phyloP scores from a whole-genome alignment of 2,113 vertebrate species.

The Cryptomyrus ogoouensis region DNA sequence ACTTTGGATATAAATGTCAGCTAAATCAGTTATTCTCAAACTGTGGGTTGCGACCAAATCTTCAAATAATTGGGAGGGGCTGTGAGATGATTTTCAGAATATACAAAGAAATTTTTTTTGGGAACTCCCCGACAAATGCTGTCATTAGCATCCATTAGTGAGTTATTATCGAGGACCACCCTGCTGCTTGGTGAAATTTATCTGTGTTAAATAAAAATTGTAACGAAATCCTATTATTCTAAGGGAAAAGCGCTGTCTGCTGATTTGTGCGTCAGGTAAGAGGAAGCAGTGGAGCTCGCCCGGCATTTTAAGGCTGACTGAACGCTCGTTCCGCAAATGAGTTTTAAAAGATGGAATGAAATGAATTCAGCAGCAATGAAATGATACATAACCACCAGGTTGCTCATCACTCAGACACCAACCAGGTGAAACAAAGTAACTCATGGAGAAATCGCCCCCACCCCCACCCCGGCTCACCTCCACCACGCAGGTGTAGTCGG shows the following conservation, averaged over 20 bases:
- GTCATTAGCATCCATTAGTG: background rate
- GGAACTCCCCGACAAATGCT: background rate
- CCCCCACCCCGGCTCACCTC: conserved; percentile 64
- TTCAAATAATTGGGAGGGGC: background rate
- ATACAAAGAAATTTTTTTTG: background rate
- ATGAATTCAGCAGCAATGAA: background rate
- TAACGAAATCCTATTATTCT: background rate
- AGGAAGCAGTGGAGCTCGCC: background rate
- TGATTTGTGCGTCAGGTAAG: background rate
- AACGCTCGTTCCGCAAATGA: background rate
- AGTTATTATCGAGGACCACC: background rate
- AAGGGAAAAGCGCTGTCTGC: background rate
- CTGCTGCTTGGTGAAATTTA: background rate
- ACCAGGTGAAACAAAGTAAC: background rate
- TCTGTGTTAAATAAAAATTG: background rate
- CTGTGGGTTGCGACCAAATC: background rate
- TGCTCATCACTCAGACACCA: background rate
- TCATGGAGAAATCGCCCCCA: background rate
- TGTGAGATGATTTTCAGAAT: background rate
- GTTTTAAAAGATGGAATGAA: background rate
- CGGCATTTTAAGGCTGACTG: background rate
- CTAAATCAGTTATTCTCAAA: background rate
- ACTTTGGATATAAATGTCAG: background rate
- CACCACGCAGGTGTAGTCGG: conserved; percentile 77
- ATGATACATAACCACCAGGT: background rate